These are phyloP conservation scores for Aporophyla nigra DNA, from an alignment of 2,888 invertebrate species.

Conservation along the genomic window DNA sequence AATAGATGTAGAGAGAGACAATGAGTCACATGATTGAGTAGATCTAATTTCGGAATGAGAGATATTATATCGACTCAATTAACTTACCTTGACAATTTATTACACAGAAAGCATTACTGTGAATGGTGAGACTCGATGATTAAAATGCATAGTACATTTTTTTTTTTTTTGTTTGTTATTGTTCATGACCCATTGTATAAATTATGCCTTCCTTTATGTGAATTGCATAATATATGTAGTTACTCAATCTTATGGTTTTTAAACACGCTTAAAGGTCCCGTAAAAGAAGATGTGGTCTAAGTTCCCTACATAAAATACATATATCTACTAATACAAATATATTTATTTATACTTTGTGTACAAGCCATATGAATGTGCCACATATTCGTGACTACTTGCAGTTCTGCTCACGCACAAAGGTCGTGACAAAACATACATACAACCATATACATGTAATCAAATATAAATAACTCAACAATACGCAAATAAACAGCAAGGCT, in stretches of 20 bases:
- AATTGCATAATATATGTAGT: background rate
- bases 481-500: constrained; percentile 34
- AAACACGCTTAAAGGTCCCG: background rate
- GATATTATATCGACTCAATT: background rate
- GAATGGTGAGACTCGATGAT: background rate
- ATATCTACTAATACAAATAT: background rate
- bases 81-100: background rate
- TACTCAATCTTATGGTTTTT: background rate
- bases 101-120: background rate
- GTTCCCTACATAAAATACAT: background rate
- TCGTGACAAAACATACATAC: constrained; percentile 19
- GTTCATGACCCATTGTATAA: background rate
- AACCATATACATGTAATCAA: background rate
- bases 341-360: constrained; percentile 1
- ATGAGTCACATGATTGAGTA: background rate
- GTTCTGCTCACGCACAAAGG: constrained; percentile 21
- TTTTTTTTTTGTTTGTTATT: background rate
- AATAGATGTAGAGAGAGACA: constrained; percentile 10
- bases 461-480: constrained; percentile 26
- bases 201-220: background rate
- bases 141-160: background rate
- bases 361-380: background rate
- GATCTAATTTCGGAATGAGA: no score
- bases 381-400: constrained; percentile 11
- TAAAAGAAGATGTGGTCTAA: background rate